These are phyloP conservation scores for Oxyruncus cristatus DNA, from an alignment of 2,113 vertebrate species.

Conservation along the genomic window DNA sequence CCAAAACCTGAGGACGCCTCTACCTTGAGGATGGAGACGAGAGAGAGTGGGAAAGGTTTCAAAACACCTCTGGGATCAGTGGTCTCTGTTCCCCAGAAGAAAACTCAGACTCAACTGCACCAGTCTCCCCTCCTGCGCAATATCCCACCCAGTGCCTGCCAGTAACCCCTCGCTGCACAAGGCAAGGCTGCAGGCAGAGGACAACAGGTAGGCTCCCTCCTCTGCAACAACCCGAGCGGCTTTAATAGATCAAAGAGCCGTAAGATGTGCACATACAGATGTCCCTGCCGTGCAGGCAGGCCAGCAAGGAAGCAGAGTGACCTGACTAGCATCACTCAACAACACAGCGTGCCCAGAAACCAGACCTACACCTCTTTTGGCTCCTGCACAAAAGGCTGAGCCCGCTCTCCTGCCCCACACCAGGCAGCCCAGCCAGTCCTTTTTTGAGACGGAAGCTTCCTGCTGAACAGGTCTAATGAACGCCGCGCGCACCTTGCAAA, in stretches of 20 bases:
- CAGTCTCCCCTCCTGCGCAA: background rate
- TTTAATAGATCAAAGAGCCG: background rate
- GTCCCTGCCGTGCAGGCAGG: background rate
- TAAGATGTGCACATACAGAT: background rate
- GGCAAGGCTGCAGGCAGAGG: background rate
- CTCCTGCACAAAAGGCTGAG: background rate
- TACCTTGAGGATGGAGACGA: background rate
- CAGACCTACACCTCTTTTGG: background rate
- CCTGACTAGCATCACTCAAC: background rate
- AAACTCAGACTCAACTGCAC: background rate
- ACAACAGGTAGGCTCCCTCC: background rate
- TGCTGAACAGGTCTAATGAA: conserved; percentile 40
- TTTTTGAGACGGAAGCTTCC: background rate
- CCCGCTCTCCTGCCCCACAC: background rate
- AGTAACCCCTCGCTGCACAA: background rate
- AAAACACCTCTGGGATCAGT: background rate
- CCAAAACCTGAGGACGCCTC: background rate
- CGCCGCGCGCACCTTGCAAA: fast-evolving
- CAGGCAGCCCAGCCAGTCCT: background rate
- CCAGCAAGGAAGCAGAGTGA: background rate
- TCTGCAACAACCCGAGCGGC: background rate
- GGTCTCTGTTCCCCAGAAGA: background rate
- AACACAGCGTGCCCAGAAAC: background rate
- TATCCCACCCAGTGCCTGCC: background rate
- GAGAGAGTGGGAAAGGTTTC: background rate